Evolutionary conservation across 2,888 invertebrate species (phyloP).

Genomic region (Ectropis crepuscularia): DNA sequence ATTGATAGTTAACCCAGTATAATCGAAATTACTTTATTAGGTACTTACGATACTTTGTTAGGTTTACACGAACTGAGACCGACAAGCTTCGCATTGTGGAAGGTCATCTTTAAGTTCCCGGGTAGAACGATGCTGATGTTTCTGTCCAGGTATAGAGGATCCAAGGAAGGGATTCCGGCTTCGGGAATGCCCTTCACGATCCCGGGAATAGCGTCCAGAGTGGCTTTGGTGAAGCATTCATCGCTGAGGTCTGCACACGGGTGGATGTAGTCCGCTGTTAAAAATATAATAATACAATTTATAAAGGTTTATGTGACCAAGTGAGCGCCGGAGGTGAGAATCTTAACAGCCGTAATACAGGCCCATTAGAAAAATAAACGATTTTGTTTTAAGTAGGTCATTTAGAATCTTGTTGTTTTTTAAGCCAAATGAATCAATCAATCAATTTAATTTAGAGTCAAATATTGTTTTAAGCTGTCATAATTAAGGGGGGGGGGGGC

Average conservation of each 20-base stretch:
- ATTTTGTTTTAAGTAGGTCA: too few relatives aligned
- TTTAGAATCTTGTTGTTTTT: too few relatives aligned
- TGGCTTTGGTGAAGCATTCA: conserved; percentile 78
- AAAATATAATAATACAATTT: background rate
- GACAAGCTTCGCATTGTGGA: conserved; percentile 72
- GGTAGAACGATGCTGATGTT: conserved; percentile 76
- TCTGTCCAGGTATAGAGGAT: conserved; percentile 69
- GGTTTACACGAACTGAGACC: conserved; percentile 73
- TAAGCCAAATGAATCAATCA: too few relatives aligned
- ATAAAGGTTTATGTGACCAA: too few relatives aligned
- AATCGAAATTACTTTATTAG: background rate
- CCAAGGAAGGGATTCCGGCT: conserved; percentile 71
- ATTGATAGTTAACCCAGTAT: too few relatives aligned
- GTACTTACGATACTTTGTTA: conserved; percentile 59
- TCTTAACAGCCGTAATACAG: too few relatives aligned
- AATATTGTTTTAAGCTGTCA: too few relatives aligned
- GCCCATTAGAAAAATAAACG: too few relatives aligned
- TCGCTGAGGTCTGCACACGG: conserved; percentile 72
- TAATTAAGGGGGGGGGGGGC: too few relatives aligned
- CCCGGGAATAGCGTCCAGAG: conserved; percentile 73
- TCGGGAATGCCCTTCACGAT: conserved; percentile 77
- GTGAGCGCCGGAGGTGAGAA: too few relatives aligned
- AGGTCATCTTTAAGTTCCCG: conserved; percentile 77
- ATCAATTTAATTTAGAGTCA: too few relatives aligned
- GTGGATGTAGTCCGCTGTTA: conserved; percentile 76